These are phyloP conservation scores for Corydoras sp. DNA, from an alignment of 2,113 vertebrate genomes.

Conservation along the genomic window DNA sequence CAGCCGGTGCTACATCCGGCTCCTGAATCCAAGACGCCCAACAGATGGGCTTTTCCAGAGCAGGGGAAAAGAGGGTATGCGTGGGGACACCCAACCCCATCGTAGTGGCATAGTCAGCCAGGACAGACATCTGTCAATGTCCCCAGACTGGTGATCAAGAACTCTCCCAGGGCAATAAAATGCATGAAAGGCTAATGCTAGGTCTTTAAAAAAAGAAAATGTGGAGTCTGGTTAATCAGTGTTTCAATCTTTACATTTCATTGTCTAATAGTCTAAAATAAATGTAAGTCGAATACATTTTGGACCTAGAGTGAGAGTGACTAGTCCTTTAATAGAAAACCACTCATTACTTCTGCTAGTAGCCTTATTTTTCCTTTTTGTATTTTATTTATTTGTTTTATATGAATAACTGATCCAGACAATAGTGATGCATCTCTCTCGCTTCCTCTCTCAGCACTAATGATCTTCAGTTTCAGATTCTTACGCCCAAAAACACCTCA, in stretches of 20 bases:
- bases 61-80: conserved; percentile 21
- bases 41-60: conserved; percentile 64
- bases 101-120: conserved; percentile 48
- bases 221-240: conserved; percentile 55
- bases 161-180: conserved; percentile 62
- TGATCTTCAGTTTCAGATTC: conserved; percentile 6
- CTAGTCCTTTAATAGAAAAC: too few relatives aligned
- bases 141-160: conserved; percentile 54
- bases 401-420: too few relatives aligned
- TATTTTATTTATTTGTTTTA: too few relatives aligned
- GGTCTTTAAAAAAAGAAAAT: conserved; percentile 28
- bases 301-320: too few relatives aligned
- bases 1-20: conserved; percentile 26
- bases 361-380: too few relatives aligned
- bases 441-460: conserved; percentile 7
- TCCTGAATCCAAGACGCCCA: conserved; percentile 36
- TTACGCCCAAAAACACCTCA: too few relatives aligned
- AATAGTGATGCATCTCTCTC: not conserved
- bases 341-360: too few relatives aligned
- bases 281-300: too few relatives aligned
- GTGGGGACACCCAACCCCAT: conserved; percentile 50
- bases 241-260: conserved; percentile 37
- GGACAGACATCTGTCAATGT: conserved; percentile 72
- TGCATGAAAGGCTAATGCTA: conserved; percentile 64
- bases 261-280: too few relatives aligned